A percentile compares a stretch with the other conserved stretches of the same genome.
phyloP scores from a whole-genome alignment of 2,113 vertebrate genomes.

The Coregonus clupeaformis region DNA sequence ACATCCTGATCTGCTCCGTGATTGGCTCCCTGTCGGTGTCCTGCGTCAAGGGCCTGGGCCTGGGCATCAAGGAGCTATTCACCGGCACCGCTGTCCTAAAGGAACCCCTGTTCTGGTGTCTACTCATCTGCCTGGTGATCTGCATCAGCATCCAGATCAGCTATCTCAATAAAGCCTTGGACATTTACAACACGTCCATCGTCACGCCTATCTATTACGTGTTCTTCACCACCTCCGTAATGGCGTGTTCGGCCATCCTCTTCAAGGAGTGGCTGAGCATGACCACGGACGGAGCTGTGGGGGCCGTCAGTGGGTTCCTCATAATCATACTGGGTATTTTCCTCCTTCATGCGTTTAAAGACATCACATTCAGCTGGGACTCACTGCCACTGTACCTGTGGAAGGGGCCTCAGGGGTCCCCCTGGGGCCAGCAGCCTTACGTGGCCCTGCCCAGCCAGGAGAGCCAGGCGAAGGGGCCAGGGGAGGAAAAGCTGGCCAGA shows the following conservation, averaged over 20 bases:
- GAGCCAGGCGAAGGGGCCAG: constrained; percentile 1
- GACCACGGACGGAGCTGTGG: constrained; percentile 65
- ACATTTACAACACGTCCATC: constrained; percentile 80
- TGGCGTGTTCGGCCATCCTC: constrained; percentile 81
- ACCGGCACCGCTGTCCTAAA: constrained; percentile 76
- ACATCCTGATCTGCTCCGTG: constrained; percentile 81
- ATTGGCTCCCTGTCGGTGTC: constrained; percentile 82
- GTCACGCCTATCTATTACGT: constrained; percentile 82
- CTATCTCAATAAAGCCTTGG: constrained; percentile 84
- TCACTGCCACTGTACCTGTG: constrained; percentile 77
- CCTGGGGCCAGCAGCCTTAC: constrained; percentile 53
- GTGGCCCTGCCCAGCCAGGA: constrained; percentile 48
- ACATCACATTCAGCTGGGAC: constrained; percentile 69
- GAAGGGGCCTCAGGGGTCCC: constrained; percentile 40
- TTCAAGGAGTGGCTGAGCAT: constrained; percentile 85
- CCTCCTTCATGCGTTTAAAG: constrained; percentile 79
- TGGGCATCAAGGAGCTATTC: constrained; percentile 77
- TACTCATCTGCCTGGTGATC: constrained; percentile 75
- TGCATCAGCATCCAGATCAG: constrained; percentile 83
- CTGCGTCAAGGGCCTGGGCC: constrained; percentile 74
- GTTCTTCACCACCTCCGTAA: constrained; percentile 82
- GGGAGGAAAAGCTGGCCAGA: constrained; percentile 32
- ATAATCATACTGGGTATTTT: constrained; percentile 81
- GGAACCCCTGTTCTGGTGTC: constrained; percentile 77
- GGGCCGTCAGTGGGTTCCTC: constrained; percentile 82